Conservation (phyloP, 2,113 vertebrate genomes). For the Ancistrus triradiatus region DNA sequence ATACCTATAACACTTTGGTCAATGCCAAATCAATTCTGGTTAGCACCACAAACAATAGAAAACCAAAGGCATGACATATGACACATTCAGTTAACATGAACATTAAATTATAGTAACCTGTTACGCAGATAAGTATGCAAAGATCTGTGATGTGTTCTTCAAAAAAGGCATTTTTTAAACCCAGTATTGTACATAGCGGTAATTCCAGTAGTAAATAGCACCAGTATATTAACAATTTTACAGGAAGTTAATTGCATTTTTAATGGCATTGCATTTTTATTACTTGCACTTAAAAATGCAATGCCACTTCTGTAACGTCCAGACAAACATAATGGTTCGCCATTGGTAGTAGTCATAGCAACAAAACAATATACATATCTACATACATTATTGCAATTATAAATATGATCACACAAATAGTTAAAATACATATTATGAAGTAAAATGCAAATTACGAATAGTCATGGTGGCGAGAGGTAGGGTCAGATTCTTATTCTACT, state of each 20-base stretch:
- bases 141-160: slow-evolving; percentile 13
- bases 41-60: neutral
- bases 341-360: slow-evolving; percentile 53
- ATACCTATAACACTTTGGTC: slow-evolving; percentile 62
- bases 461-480: slow-evolving; percentile 70
- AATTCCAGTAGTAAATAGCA: slow-evolving; percentile 69
- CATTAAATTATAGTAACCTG: slow-evolving; percentile 2
- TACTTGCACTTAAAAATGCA: slow-evolving; percentile 53
- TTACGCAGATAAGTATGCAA: neutral
- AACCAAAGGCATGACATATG: slow-evolving; percentile 3
- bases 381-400: slow-evolving; percentile 60
- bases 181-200: slow-evolving; percentile 30
- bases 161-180: slow-evolving; percentile 25
- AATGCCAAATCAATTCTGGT: slow-evolving; percentile 55
- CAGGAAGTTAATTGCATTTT: slow-evolving; percentile 58
- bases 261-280: no score
- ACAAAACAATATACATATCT: slow-evolving; percentile 51
- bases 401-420: slow-evolving; percentile 69
- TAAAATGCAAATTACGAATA: slow-evolving; percentile 58
- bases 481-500: slow-evolving; percentile 34
- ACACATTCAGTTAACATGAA: slow-evolving; percentile 10
- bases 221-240: slow-evolving; percentile 47
- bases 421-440: slow-evolving; percentile 49
- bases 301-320: slow-evolving; percentile 48
- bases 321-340: slow-evolving; percentile 44